Evolutionary conservation across 2,113 vertebrate species (phyloP).

Genomic region (Parus major): DNA sequence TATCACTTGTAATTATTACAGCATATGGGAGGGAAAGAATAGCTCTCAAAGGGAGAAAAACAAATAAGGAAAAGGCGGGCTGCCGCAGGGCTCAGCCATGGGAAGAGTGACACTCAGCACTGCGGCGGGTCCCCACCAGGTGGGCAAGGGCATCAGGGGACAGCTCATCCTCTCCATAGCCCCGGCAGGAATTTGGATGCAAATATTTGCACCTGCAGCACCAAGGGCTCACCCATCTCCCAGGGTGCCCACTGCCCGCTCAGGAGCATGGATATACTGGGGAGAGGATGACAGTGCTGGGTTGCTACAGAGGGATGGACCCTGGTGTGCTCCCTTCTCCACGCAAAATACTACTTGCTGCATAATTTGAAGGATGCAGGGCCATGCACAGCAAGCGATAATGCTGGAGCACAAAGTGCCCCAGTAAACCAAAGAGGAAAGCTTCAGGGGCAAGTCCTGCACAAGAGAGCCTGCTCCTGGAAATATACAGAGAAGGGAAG

Average conservation of each 20-base stretch:
- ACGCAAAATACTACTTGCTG: background rate
- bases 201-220: background rate
- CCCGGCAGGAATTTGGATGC: background rate
- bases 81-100: background rate
- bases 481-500: background rate
- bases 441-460: background rate
- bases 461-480: background rate
- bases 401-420: background rate
- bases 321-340: background rate
- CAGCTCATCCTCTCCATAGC: background rate
- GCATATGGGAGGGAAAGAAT: constrained; percentile 59
- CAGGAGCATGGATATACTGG: background rate
- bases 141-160: background rate
- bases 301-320: background rate
- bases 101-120: background rate
- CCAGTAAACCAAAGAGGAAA: background rate
- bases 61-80: constrained; percentile 28
- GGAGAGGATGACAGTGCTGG: background rate
- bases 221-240: background rate
- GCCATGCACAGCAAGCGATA: too few relatives aligned
- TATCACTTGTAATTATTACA: constrained; percentile 44
- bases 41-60: constrained; percentile 48
- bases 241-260: background rate
- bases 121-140: fast-evolving
- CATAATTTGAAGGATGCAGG: background rate